Conservation (phyloP, 1,140 invertebrate species). For the Hestina assimilis region DNA sequence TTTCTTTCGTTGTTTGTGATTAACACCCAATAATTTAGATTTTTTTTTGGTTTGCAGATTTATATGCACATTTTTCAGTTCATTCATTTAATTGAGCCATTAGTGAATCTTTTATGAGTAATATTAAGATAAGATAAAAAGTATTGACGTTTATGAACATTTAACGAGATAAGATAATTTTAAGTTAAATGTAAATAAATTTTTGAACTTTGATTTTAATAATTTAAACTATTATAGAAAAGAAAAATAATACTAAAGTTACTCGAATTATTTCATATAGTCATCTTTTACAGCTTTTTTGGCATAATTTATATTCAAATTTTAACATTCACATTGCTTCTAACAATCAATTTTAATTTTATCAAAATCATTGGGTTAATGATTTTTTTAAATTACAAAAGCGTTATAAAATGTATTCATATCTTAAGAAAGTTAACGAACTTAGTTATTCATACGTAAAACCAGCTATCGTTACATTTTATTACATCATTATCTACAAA, state of each 20-base stretch:
- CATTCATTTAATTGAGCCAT: neutral
- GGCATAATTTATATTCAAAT: no score
- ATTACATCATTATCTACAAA: neutral
- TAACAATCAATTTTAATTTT: no score
- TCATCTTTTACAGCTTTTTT: no score
- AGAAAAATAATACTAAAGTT: neutral
- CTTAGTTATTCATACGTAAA: neutral
- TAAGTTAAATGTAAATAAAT: constrained; percentile 3
- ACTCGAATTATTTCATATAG: no score
- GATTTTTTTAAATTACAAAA: no score
- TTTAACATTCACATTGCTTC: no score
- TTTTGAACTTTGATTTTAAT: constrained; percentile 1
- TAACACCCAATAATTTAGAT: constrained; percentile 40
- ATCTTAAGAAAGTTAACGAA: no score
- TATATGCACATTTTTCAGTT: neutral
- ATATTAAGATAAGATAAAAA: constrained; percentile 14
- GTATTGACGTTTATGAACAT: constrained; percentile 5
- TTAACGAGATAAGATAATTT: neutral
- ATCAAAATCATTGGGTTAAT: no score
- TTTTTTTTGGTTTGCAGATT: constrained; percentile 2
- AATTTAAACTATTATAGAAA: neutral
- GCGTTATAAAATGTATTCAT: no score
- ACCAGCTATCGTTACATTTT: neutral
- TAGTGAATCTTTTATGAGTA: neutral
- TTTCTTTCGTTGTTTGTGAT: constrained; percentile 63